Evolutionary conservation across 2,888 invertebrate genomes (phyloP), one percentile per base, ranked within the genome.

Genomic region (Pammene fasciana): DNA sequence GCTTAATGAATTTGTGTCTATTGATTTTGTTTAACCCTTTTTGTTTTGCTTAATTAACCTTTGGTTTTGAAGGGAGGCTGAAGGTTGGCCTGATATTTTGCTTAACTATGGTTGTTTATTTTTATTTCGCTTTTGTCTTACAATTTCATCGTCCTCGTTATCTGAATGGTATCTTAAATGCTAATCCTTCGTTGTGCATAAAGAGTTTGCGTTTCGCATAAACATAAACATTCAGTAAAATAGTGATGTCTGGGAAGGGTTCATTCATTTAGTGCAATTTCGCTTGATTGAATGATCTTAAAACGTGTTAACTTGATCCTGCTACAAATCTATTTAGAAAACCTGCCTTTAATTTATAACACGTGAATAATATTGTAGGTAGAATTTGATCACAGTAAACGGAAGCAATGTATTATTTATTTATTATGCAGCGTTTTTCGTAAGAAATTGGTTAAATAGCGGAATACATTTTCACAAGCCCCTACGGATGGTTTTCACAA

Each of bases 41-140:
- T 91, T 92, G 92, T 92, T 92, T 89, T 85, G 89, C 87, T 90
- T 90, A 92, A 92, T 92, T 92, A 92, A 92, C 92, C 92, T 92
- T 91, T 91, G 82, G 86, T 79, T 87, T 86, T 87, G 83, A 81
- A 81, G 74, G 75, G 82, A 79, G 79, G 79, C 79, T 79, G 72
- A 75, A 77, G 74, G 73, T 77, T 81, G 76, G n/a, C 43, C 45
- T 71, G 62, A 71, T 62, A 67, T 79, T 78, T 79, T 78, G 77
- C 76, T 78, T 75, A 48, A 34, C 5, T 56, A 41, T 52, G 34
- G 43, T 14, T 64, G 43, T 64, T 54, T 50, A 50, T 55, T 54
- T 55, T 64, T 54, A 48, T 54, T n/a, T 45, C 34, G 34, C 14
- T 9, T 34, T 61, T 34, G 36, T 59, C 16, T 60, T 13, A 41